These are phyloP conservation scores for Gnathonemus echidnorhynchus DNA, from an alignment of 2,113 vertebrate species.

Conservation along the genomic window DNA sequence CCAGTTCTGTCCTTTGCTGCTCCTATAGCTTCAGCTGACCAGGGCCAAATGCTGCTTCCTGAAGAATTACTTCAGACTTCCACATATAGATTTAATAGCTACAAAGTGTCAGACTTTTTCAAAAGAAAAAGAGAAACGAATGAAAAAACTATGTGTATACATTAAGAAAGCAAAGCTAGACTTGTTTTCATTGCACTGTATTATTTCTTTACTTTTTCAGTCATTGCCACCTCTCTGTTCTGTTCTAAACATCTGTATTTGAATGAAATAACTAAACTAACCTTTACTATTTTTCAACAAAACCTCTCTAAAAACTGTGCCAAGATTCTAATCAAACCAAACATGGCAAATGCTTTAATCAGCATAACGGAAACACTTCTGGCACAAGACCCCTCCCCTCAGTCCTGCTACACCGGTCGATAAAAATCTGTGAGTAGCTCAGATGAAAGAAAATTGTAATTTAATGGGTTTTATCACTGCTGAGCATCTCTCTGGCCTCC, in stretches of 20 bases:
- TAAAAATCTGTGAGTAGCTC: slow-evolving; percentile 48
- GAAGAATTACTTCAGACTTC: neutral
- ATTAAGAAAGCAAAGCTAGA: neutral
- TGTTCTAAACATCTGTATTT: neutral
- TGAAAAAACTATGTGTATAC: neutral
- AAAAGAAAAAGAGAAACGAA: neutral
- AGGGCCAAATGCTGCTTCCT: neutral
- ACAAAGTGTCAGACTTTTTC: neutral
- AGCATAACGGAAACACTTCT: neutral
- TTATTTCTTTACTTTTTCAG: neutral
- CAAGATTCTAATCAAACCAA: neutral
- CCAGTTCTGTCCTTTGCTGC: neutral
- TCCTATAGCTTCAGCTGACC: neutral
- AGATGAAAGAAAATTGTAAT: slow-evolving; percentile 55
- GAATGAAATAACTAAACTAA: neutral
- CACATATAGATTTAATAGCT: neutral
- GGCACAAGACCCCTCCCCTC: neutral
- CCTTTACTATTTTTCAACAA: neutral
- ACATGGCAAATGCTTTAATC: slow-evolving; percentile 7
- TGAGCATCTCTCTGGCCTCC: slow-evolving; percentile 39
- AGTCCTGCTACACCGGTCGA: slow-evolving; percentile 25
- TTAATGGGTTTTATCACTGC: slow-evolving; percentile 54
- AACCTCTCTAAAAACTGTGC: neutral
- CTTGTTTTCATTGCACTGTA: neutral
- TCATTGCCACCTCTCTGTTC: neutral